These are phyloP conservation scores for Agrypnus murinus DNA, from an alignment of 2,888 invertebrate genomes.

Conservation along the genomic window DNA sequence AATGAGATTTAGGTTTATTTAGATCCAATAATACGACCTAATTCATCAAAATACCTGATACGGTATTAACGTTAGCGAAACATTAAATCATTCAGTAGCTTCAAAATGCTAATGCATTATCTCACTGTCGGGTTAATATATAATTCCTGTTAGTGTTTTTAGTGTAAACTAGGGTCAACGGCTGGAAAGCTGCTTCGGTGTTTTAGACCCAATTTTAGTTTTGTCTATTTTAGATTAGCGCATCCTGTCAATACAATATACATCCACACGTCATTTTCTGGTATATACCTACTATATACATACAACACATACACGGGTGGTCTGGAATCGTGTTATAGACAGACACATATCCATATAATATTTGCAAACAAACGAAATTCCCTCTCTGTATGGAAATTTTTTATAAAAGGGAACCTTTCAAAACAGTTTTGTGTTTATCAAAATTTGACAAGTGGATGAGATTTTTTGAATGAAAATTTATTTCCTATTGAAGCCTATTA, in stretches of 20 bases:
- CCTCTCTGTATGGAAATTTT: conserved; percentile 32
- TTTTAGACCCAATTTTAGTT: conserved; percentile 29
- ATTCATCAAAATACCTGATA: not conserved
- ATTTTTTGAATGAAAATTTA: no score
- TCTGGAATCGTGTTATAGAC: conserved; percentile 32
- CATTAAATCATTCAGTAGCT: not conserved
- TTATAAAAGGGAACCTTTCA: conserved; percentile 27
- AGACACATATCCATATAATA: conserved; percentile 21
- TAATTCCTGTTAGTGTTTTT: conserved; percentile 26
- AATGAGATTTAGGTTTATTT: not conserved
- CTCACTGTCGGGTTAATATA: conserved; percentile 11
- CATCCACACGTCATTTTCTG: conserved; percentile 17
- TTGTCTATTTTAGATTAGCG: conserved; percentile 34
- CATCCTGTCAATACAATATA: conserved; percentile 41
- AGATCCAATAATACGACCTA: no score
- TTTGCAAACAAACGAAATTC: conserved; percentile 28
- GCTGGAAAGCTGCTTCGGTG: conserved; percentile 11
- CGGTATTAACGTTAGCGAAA: not conserved
- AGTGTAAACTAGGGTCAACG: conserved; percentile 7
- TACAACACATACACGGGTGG: conserved; percentile 12
- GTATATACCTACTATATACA: no score
- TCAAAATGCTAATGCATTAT: not conserved
- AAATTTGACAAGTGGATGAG: conserved; percentile 25
- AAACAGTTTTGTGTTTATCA: conserved; percentile 6
- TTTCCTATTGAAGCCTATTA: no score